Conservation (phyloP, 2,797 vertebrate species). For the Botia almorhae region DNA sequence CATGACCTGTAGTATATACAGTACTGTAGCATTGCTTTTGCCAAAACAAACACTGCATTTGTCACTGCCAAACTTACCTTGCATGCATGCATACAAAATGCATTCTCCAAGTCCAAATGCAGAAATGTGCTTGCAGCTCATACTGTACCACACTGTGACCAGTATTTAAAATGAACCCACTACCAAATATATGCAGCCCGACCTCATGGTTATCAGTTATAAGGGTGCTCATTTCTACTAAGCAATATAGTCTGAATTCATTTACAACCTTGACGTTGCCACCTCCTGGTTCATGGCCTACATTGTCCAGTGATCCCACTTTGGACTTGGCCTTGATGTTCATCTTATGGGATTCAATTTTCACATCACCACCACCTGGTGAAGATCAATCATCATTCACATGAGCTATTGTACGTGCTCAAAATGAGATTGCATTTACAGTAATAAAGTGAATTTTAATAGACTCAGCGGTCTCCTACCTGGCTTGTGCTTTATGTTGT, state of each 20-base stretch:
- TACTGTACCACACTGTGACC: not conserved
- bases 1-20: not conserved
- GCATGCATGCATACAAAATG: not conserved
- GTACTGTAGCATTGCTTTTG: not conserved
- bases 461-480: conserved; percentile 71
- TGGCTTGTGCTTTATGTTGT: conserved; percentile 92
- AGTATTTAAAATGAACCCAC: not conserved
- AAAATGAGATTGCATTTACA: conserved; percentile 6
- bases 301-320: conserved; percentile 88
- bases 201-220: no score
- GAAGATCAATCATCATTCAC: conserved; percentile 28
- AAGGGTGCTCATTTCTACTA: no score
- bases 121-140: not conserved
- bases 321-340: conserved; percentile 91
- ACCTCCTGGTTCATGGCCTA: conserved; percentile 78
- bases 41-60: not conserved
- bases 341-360: conserved; percentile 88
- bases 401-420: conserved; percentile 1
- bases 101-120: not conserved
- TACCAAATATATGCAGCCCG: not conserved
- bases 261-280: conserved; percentile 79
- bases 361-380: conserved; percentile 89
- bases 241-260: no score
- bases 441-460: not conserved
- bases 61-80: not conserved